Conservation (phyloP, 1,140 invertebrate species). For the Drosophila dunni region DNA sequence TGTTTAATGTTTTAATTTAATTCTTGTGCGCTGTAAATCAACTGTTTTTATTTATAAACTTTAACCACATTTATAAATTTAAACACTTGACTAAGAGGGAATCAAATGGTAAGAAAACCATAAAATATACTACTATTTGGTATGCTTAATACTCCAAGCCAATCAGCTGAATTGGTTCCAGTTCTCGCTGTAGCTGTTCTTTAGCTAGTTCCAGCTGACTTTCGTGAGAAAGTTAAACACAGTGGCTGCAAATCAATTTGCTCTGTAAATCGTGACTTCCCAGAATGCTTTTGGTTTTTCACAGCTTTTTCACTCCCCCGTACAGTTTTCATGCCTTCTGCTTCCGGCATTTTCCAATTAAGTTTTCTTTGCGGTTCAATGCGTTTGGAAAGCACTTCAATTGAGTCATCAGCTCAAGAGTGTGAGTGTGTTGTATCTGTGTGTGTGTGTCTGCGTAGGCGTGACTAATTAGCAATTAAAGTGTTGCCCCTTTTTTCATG, state of each 20-base stretch:
- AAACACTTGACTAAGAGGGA: not conserved
- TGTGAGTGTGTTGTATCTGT: not conserved
- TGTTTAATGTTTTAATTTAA: no score
- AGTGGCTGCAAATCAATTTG: slow-evolving; percentile 17
- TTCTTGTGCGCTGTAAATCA: not conserved
- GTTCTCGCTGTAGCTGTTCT: not conserved
- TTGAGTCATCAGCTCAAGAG: slow-evolving; percentile 49
- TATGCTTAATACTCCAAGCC: not conserved
- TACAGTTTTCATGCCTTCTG: slow-evolving; percentile 10
- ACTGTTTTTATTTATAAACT: not conserved
- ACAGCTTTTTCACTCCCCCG: not conserved
- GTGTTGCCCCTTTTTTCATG: slow-evolving; percentile 40
- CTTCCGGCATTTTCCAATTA: slow-evolving; percentile 62
- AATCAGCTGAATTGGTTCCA: not conserved
- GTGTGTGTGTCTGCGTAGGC: slow-evolving; percentile 45
- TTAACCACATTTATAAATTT: no score
- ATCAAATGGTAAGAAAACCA: no score
- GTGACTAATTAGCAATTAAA: slow-evolving; percentile 77
- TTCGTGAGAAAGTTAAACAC: slow-evolving; percentile 18
- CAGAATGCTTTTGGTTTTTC: slow-evolving; percentile 10
- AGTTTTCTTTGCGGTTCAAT: slow-evolving; percentile 53
- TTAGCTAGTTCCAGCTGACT: not conserved
- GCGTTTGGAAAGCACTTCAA: slow-evolving; percentile 42
- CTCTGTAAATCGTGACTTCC: slow-evolving; percentile 5
- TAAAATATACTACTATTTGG: not conserved